Evolutionary conservation across 2,113 vertebrate genomes (phyloP).

Genomic region (Calidris pygmaea): DNA sequence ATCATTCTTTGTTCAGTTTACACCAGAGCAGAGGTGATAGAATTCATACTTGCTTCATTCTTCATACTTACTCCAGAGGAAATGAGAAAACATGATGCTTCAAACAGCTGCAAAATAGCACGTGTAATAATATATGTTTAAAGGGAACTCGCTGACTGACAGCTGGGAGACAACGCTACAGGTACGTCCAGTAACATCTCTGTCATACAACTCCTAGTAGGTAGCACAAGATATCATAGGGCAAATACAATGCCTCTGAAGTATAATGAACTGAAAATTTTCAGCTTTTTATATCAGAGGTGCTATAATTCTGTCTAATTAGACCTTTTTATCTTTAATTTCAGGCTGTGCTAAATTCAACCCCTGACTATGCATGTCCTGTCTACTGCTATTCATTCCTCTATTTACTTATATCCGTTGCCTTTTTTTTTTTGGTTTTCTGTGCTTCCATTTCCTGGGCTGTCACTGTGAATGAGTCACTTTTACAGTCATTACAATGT

Average conservation of each 20-base stretch:
- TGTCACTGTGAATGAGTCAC: constrained; percentile 33
- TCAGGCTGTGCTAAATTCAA: background rate
- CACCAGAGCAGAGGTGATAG: background rate
- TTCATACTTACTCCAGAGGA: background rate
- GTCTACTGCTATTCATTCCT: background rate
- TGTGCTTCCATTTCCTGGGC: background rate
- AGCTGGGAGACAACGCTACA: background rate
- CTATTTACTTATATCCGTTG: background rate
- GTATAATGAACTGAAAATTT: background rate
- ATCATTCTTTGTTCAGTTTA: background rate
- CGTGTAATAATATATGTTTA: background rate
- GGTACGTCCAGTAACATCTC: background rate
- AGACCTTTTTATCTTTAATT: background rate
- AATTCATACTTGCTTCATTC: background rate
- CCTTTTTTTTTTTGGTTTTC: background rate
- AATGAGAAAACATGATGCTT: background rate
- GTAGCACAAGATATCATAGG: background rate
- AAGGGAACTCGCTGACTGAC: background rate
- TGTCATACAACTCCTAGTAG: too few species aligned
- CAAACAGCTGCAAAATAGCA: background rate
- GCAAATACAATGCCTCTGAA: background rate
- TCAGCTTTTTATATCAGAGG: background rate
- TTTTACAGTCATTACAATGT: background rate
- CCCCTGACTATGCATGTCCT: background rate
- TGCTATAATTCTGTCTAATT: background rate